phyloP scores from a whole-genome alignment of 2,888 invertebrate genomes.

The Stenotaenia linearis region DNA sequence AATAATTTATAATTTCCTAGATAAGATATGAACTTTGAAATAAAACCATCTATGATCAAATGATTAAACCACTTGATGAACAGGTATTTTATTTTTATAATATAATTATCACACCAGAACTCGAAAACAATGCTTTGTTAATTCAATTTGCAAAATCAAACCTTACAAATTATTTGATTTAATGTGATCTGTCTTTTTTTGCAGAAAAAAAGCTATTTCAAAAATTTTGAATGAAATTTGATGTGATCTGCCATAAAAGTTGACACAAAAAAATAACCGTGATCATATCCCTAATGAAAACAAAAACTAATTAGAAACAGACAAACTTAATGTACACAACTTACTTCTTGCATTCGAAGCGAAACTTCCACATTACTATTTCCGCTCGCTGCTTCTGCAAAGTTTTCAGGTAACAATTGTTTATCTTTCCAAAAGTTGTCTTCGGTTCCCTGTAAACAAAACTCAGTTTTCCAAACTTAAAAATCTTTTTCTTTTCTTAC shows the following conservation, averaged over 20 bases:
- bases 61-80: too few species aligned
- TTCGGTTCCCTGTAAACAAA: constrained; percentile 51
- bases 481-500: constrained; percentile 49
- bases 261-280: constrained; percentile 87
- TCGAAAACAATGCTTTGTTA: too few species aligned
- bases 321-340: background rate
- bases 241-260: constrained; percentile 90
- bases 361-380: constrained; percentile 37
- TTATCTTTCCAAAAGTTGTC: constrained; percentile 63
- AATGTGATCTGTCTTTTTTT: too few species aligned
- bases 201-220: too few species aligned
- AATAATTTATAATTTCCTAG: too few species aligned
- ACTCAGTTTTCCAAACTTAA: background rate
- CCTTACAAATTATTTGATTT: too few species aligned
- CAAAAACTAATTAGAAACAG: constrained; percentile 21
- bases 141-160: background rate
- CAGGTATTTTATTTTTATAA: too few species aligned
- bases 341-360: constrained; percentile 36
- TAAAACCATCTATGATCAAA: too few species aligned
- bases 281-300: constrained; percentile 70
- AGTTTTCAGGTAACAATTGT: constrained; percentile 77
- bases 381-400: constrained; percentile 65
- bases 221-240: constrained; percentile 69
- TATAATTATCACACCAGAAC: too few species aligned
- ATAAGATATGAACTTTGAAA: too few species aligned